Conservation (phyloP, 2,888 invertebrate genomes). For the Eueremaeus valkanovi region DNA sequence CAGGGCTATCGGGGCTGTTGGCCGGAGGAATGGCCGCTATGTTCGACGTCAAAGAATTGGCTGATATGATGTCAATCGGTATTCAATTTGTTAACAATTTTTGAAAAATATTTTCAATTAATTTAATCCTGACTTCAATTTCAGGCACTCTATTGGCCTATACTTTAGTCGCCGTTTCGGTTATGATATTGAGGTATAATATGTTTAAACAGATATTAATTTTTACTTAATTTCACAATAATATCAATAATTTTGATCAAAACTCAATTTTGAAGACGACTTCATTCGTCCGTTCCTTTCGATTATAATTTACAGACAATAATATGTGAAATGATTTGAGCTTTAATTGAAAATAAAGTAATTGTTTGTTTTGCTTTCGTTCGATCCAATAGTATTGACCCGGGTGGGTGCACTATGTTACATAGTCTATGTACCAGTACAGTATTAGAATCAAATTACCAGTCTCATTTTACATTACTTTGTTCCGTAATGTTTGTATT, state of each 20-base stretch:
- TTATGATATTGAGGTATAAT: constrained; percentile 51
- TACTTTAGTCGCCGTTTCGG: constrained; percentile 55
- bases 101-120: not conserved
- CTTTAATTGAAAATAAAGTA: no score
- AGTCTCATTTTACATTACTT: no score
- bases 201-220: not conserved
- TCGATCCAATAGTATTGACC: no score
- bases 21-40: constrained; percentile 54
- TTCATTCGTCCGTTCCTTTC: not conserved
- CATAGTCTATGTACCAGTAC: no score
- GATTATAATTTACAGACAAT: no score
- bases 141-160: constrained; percentile 52
- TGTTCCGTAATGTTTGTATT: no score
- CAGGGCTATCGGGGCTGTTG: constrained; percentile 54
- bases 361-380: no score
- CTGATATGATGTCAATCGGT: constrained; percentile 57
- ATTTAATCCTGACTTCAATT: not conserved
- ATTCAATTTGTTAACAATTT: no score
- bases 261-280: not conserved
- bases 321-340: no score
- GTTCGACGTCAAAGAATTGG: constrained; percentile 53
- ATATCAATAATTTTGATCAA: no score
- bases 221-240: not conserved
- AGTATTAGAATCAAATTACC: no score
- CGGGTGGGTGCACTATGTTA: no score